Conservation (phyloP, 2,113 vertebrate genomes). For the Grus americana region DNA sequence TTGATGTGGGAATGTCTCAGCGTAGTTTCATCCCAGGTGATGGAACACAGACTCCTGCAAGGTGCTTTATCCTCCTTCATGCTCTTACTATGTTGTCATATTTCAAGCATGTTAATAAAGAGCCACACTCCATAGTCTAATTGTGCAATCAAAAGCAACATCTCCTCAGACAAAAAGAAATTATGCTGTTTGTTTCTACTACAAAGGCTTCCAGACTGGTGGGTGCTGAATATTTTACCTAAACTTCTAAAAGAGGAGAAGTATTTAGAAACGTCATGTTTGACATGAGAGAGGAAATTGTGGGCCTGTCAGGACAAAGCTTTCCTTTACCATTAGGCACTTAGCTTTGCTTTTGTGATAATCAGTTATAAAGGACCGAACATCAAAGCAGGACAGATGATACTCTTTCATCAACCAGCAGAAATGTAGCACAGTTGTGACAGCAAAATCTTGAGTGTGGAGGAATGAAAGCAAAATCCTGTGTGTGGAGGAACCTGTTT, state of each 20-base stretch:
- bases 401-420: background rate
- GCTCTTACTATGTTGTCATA: background rate
- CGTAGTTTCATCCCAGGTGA: background rate
- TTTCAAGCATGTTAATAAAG: constrained; percentile 58
- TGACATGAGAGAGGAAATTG: background rate
- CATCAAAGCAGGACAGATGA: background rate
- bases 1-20: background rate
- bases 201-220: background rate
- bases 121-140: constrained; percentile 22
- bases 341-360: constrained; percentile 2
- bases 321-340: background rate
- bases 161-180: background rate
- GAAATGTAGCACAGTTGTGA: constrained; percentile 9
- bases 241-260: constrained; percentile 24
- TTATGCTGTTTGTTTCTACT: background rate
- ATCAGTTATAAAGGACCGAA: constrained; percentile 51
- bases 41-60: constrained; percentile 13
- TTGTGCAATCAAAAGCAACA: background rate
- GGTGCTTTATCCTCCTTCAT: constrained; percentile 10
- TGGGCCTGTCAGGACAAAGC: constrained; percentile 16
- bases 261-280: background rate
- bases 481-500: background rate
- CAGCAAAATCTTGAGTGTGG: background rate
- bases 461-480: background rate
- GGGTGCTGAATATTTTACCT: constrained; percentile 41